These are phyloP conservation scores for Piezodorus guildinii DNA, from an alignment of 1,140 invertebrate genomes.

Conservation along the genomic window DNA sequence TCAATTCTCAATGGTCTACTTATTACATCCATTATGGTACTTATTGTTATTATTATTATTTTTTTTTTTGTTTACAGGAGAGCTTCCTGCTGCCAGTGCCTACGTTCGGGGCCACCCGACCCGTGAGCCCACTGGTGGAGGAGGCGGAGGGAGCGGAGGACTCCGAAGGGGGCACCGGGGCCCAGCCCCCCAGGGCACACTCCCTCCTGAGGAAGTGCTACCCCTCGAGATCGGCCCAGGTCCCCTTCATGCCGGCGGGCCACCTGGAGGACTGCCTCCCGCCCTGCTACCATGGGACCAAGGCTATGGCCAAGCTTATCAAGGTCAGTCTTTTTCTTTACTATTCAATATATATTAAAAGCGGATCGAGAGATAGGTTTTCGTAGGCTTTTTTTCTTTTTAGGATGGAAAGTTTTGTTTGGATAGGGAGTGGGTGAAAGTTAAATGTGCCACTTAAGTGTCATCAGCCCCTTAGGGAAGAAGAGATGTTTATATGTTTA, in stretches of 20 bases:
- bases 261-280: constrained; percentile 40
- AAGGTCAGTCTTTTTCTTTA: constrained; percentile 35
- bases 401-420: no score
- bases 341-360: no score
- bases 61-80: constrained; percentile 33
- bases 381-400: no score
- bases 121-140: constrained; percentile 32
- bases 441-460: no score
- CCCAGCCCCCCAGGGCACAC: constrained; percentile 9
- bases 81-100: constrained; percentile 34
- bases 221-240: constrained; percentile 30
- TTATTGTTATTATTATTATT: no score
- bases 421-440: no score
- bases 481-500: no score
- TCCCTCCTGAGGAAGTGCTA: constrained; percentile 32
- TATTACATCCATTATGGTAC: no score
- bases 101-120: constrained; percentile 32
- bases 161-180: constrained; percentile 20
- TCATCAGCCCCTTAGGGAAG: no score
- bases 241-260: constrained; percentile 31
- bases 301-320: constrained; percentile 44
- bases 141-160: constrained; percentile 33
- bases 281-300: constrained; percentile 42
- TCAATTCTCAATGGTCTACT: no score
- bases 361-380: no score